A percentile compares a stretch with the other conserved stretches of the same genome.
Evolutionary conservation across 2,113 vertebrate genomes (phyloP).

Genomic region (Pelecanoides urinatrix): DNA sequence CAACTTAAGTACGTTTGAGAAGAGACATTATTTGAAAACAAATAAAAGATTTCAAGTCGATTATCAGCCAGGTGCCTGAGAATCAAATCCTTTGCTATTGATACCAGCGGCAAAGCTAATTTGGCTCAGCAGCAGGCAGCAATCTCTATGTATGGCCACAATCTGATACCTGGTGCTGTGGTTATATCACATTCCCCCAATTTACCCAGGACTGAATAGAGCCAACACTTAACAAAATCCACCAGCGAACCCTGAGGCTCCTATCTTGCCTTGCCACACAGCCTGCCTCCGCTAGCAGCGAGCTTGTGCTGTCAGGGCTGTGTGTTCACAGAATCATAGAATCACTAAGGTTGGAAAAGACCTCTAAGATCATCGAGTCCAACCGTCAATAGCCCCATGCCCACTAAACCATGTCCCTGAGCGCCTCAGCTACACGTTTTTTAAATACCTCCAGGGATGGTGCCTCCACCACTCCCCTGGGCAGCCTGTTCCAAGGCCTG

Average conservation of each 20-base stretch:
- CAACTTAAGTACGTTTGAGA: not conserved
- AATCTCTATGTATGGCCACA: not conserved
- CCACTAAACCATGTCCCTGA: too few species aligned
- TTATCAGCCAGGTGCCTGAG: not conserved
- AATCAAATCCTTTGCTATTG: not conserved
- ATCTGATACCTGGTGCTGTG: not conserved
- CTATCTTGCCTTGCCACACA: accelerated
- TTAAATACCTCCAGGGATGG: too few species aligned
- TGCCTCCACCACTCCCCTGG: too few species aligned
- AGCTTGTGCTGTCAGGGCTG: not conserved
- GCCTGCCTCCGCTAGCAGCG: not conserved
- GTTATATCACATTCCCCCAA: not conserved
- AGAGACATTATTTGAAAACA: not conserved
- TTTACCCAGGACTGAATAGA: not conserved
- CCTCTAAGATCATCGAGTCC: too few species aligned
- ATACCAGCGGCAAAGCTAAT: not conserved
- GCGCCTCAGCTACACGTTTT: too few species aligned
- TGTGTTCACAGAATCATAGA: too few species aligned
- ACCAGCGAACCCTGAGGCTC: not conserved
- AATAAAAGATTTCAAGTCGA: not conserved
- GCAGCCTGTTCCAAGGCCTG: too few species aligned
- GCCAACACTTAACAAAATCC: not conserved
- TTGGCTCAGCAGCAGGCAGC: not conserved
- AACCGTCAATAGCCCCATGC: too few species aligned
- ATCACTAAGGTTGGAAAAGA: too few species aligned